Base-by-base conservation (phyloP, 2,113 vertebrate genomes). In the Anolis carolinensis region DNA sequence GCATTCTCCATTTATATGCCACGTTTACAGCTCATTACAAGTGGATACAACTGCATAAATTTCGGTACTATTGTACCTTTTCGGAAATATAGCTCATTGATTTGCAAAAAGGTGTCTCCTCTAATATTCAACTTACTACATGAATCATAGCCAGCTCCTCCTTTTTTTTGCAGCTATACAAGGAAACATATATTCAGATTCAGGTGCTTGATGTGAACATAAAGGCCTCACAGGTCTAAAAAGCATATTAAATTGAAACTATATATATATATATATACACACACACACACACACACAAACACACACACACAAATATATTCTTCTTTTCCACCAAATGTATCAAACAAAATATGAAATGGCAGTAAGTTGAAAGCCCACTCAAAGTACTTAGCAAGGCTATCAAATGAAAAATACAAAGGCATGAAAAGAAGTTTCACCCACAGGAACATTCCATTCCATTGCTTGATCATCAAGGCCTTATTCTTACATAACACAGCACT, bases 341-440 rank as follows among this genome's bases (percentile, higher is more conserved):
- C 36, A 55, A n/a, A 79, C 34, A 62, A 7, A 79, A 86, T 27
- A 59, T 71, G 63, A 68, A 55, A 25, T n/a, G 25, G 27, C n/a
- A 79, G 34, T 65, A 44, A 70, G 21, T 72, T 62, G 44, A 83
- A 77, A 34, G 27, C 78, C 78, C 48, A 87, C 71, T n/a, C 5
- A 86, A 90, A 88, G 80, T 79, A 87, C 88, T 34, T 62, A 44
- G 32, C 14, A 62, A 79, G 65, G 50, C 25, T 44, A 79, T 52
- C 65, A 84, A 34, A 18, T 13, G 73, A 27, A 16, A 39, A 48
- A 34, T n/a, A 84, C 0, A 5, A 79, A 34, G 71, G 87, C 85
- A 88, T 16, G 39, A 3, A 20, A 90, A 44, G 21, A 85, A 10
- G 81, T 71, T 4, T 44, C 73, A 63, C 32, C 72, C 55, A 80